Percentiles rank a stretch among this genome's conserved stretches.
Conservation (phyloP, 2,113 vertebrate genomes). For the Ondatra zibethicus region DNA sequence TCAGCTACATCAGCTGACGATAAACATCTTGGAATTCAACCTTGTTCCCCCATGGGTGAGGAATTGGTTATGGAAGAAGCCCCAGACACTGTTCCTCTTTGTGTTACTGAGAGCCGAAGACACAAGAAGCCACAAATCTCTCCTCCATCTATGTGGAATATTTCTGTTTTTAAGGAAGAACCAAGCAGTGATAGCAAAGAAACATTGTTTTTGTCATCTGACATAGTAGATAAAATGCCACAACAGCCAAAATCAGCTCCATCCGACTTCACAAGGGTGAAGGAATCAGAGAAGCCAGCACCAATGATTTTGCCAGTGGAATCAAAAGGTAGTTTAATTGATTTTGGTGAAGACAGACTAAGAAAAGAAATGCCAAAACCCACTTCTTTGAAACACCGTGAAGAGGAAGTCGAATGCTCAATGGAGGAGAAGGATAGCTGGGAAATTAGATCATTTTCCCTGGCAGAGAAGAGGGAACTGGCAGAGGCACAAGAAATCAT, state of each 20-base stretch:
- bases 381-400: conserved; percentile 33
- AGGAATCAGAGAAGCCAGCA: conserved; percentile 54
- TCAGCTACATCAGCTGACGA: not conserved
- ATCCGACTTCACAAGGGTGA: not conserved
- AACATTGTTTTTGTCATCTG: conserved; percentile 39
- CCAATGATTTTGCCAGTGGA: conserved; percentile 57
- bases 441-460: conserved; percentile 35
- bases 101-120: conserved; percentile 33
- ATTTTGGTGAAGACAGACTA: conserved; percentile 56
- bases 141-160: conserved; percentile 61
- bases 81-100: conserved; percentile 40
- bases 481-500: conserved; percentile 53
- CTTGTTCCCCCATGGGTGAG: not conserved
- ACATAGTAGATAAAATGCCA: conserved; percentile 48
- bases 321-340: conserved; percentile 61
- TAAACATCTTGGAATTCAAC: conserved; percentile 27
- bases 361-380: conserved; percentile 60
- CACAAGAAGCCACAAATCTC: conserved; percentile 69
- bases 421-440: conserved; percentile 35
- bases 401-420: conserved; percentile 55
- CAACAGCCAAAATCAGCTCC: conserved; percentile 33
- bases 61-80: conserved; percentile 40
- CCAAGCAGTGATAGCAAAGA: conserved; percentile 61
- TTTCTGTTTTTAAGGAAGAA: conserved; percentile 64
- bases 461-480: conserved; percentile 51